A percentile compares a stretch with the other conserved stretches of the same genome.
phyloP scores from a whole-genome alignment of 2,888 invertebrate genomes.

The Conus canariensis region DNA sequence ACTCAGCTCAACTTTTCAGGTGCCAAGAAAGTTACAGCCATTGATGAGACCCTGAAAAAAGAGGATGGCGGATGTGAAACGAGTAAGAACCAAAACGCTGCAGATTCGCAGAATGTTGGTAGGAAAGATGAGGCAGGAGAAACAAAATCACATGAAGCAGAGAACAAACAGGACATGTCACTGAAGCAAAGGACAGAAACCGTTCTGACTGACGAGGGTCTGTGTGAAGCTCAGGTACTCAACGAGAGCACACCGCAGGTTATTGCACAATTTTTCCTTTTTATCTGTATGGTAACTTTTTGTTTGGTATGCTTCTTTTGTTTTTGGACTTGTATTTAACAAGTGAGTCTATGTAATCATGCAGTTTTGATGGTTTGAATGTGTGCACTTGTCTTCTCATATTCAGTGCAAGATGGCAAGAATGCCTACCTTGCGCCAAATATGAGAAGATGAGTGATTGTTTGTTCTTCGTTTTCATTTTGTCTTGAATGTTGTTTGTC shows the following conservation, averaged over 20 bases:
- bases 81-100: background rate
- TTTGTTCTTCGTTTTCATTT: too few relatives aligned
- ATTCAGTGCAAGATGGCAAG: too few relatives aligned
- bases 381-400: too few relatives aligned
- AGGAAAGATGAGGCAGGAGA: background rate
- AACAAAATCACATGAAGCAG: background rate
- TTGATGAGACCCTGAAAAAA: background rate
- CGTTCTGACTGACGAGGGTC: background rate
- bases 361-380: too few relatives aligned
- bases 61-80: background rate
- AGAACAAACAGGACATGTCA: background rate
- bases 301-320: background rate
- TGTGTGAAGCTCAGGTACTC: slow-evolving; percentile 23
- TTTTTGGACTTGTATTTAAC: too few relatives aligned
- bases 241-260: slow-evolving; percentile 50
- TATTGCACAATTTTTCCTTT: background rate
- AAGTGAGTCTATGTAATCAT: too few relatives aligned
- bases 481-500: too few relatives aligned
- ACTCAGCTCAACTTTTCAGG: slow-evolving; percentile 31
- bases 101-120: background rate
- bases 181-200: background rate
- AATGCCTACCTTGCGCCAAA: too few relatives aligned
- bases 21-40: background rate
- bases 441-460: too few relatives aligned
- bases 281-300: background rate